Base-by-base conservation (phyloP, 2,888 invertebrate genomes). In the Teleogryllus oceanicus region DNA sequence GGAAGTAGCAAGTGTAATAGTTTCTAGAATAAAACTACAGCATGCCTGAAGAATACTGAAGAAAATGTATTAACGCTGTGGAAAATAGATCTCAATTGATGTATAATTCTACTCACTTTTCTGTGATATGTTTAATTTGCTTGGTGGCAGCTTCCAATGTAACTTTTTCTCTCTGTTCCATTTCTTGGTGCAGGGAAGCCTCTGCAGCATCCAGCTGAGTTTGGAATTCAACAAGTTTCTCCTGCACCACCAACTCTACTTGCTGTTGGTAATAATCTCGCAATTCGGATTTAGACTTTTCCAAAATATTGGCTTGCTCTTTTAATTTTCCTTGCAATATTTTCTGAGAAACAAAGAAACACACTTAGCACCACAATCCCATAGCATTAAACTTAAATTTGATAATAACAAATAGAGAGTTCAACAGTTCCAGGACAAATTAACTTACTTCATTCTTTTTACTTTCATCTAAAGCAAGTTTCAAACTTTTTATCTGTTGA, bases 211-310 rank as follows among this genome's bases (percentile, higher is more conserved):
- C 94, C 62, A 95, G 87, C 85, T 95, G 94, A 1, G 87, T 87
- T 85, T 93, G 92, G 84, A 95, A 95, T 86, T 95, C 94, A 83
- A 91, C 91, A 81, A 95, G 88, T 85, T 95, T 95, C 80, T 90
- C 90, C 80, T 92, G 88, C 21, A 95, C 94, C 0, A 94, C 93
- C 78, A 92, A 90, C 84, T 95, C 95, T 16, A 95, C 88, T 87
- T 95, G 95, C 83, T 92, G 92, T 87, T 95, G 95, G 85, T 95
- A 95, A 85, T 93, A 92, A 74, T 90, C 89, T 83, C 93, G 92
- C 20, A 95, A 87, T 81, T 94, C 93, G 16, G 88, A 86, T 85
- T 92, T 92, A 83, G 92, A 92, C 1, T 90, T 87, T 80, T 93
- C 93, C 77, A 91, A 85, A 77, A 91, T 89, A 74, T 89, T 89